Base-by-base conservation (phyloP, 1,140 invertebrate genomes). In the Paracyclopina nana region DNA sequence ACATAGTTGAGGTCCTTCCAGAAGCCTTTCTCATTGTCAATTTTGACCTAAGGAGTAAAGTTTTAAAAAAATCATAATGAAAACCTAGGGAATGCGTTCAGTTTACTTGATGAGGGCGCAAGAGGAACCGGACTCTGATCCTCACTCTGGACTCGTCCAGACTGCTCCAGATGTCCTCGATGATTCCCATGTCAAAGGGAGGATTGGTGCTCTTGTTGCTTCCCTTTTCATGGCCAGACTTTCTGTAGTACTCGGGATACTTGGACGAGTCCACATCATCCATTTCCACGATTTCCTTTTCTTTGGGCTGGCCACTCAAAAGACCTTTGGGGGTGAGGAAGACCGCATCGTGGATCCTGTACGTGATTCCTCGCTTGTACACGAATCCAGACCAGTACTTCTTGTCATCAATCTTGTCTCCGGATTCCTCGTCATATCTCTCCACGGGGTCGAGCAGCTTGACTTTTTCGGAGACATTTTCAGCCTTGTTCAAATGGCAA, bases 221-320 rank as follows among this genome's bases (percentile, higher is more conserved):
- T 1, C 79, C 80, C 57, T 80, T 77, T 14, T 77, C 66, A 58
- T 77, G 72, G 48, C 75, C 72, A 6, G 60, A 60, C 38, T 80
- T 82, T 42, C 82, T 69, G 61, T 85, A 86, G 53, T 72, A 74
- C 61, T 85, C 82, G 8, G 81, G 75, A 63, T 79, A 85, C 29
- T 75, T 62, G 18, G 74, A 70, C 62, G 81, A 78, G 63, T 84
- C 78, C 18, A 76, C 67, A 57, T 76, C 45, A 20, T 27, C 22
- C 26, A 11, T 48, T 27, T 4, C 18, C n/a, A 42, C 25, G 3
- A 16, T 29, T n/a, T 29, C 11, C 27, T 48, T 16, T 29, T 8
- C n/a, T 20, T 38, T 20, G 3, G 4, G n/a, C n/a, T n/a, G n/a
- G n/a, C n/a, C n/a, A n/a, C n/a, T n/a, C n/a, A n/a, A 16, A 38